Evolutionary conservation across 2,888 invertebrate genomes (phyloP).

Genomic region (Coelopa pilipes): DNA sequence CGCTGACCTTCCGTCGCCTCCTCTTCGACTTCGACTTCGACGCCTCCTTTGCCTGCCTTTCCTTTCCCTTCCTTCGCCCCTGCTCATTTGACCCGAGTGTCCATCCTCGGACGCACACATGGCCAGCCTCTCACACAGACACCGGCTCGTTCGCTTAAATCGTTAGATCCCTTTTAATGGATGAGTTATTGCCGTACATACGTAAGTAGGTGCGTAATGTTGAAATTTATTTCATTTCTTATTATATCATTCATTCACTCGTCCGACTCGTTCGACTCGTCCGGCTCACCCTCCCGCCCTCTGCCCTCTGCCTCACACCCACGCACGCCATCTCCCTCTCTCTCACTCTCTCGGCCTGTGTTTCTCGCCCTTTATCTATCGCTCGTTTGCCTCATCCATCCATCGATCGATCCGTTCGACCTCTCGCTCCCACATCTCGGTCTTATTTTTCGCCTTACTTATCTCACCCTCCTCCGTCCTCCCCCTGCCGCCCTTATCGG

Average conservation of each 20-base stretch:
- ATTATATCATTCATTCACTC: slow-evolving; percentile 43
- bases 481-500: not conserved
- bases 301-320: slow-evolving; percentile 31
- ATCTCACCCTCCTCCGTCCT: not conserved
- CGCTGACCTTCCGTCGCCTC: slow-evolving; percentile 21
- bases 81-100: slow-evolving; percentile 38
- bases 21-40: too few relatives aligned
- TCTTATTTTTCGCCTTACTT: not conserved
- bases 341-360: too few relatives aligned
- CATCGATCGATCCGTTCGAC: too few relatives aligned
- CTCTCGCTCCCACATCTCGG: too few relatives aligned
- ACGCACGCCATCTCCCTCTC: not conserved
- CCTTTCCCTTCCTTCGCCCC: not conserved
- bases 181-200: slow-evolving; percentile 66
- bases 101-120: not conserved
- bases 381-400: not conserved
- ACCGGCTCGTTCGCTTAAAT: slow-evolving; percentile 33
- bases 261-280: slow-evolving; percentile 36
- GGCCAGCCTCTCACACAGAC: not conserved
- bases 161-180: slow-evolving; percentile 63
- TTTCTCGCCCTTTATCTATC: too few relatives aligned
- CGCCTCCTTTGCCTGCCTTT: not conserved
- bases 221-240: slow-evolving; percentile 51
- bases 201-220: slow-evolving; percentile 60
- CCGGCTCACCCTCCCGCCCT: slow-evolving; percentile 25